These are phyloP conservation scores for Martes martes DNA, from an alignment of 2,113 vertebrate species.

Conservation along the genomic window DNA sequence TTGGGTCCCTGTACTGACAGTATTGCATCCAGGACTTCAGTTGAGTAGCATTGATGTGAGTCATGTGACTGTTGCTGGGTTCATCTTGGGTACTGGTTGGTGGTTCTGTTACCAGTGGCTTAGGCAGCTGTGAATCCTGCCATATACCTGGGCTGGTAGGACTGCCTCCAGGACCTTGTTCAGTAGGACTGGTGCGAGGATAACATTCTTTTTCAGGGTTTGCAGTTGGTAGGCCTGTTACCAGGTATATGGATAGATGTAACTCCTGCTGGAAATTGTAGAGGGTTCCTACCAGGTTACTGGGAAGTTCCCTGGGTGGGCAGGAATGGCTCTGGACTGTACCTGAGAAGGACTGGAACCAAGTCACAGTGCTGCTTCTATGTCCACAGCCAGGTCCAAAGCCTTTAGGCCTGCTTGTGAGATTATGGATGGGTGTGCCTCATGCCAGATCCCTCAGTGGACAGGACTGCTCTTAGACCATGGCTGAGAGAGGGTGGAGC, in stretches of 20 bases:
- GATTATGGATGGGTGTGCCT: neutral
- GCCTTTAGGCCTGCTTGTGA: neutral
- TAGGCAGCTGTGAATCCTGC: neutral
- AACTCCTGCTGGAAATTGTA: neutral
- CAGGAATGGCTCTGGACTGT: neutral
- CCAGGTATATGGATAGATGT: neutral
- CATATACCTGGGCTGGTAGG: neutral
- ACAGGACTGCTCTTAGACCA: neutral
- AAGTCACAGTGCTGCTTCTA: neutral
- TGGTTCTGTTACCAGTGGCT: neutral
- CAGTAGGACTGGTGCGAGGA: neutral
- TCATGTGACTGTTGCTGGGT: neutral
- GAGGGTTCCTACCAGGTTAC: neutral
- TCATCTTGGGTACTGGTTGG: neutral
- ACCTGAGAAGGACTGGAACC: neutral
- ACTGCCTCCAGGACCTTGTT: neutral
- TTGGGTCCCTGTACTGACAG: neutral
- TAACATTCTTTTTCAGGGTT: neutral
- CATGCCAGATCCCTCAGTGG: neutral
- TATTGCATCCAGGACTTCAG: neutral
- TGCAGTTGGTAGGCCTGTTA: neutral
- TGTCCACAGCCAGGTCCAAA: neutral
- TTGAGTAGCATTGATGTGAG: neutral
- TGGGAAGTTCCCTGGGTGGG: neutral
- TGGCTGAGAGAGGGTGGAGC: neutral